Evolutionary conservation across 2,113 vertebrate genomes (phyloP).

Genomic region (Neogobius melanostomus): DNA sequence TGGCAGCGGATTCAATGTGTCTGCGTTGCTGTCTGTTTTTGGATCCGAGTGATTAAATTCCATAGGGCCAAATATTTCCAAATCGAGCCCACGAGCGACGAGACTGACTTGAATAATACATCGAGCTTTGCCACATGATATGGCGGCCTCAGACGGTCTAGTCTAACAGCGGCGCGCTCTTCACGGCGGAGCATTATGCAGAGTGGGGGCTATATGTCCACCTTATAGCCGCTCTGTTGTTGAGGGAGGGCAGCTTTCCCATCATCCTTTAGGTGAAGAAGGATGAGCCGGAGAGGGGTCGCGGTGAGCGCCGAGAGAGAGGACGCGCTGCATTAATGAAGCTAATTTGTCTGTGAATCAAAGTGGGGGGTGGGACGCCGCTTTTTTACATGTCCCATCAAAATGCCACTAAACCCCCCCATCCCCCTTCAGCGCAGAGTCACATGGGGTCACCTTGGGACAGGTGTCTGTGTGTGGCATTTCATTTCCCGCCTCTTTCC

Average conservation of each 20-base stretch:
- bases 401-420: slow-evolving; percentile 63
- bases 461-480: slow-evolving; percentile 43
- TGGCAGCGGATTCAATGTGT: slow-evolving; percentile 50
- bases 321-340: slow-evolving; percentile 65
- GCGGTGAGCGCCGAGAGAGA: slow-evolving; percentile 44
- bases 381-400: slow-evolving; percentile 69
- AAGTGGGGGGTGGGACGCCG: slow-evolving; percentile 50
- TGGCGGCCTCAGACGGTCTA: slow-evolving; percentile 32
- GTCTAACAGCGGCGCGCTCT: slow-evolving; percentile 32
- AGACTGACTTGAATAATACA: slow-evolving; percentile 67
- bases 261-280: slow-evolving; percentile 65
- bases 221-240: slow-evolving; percentile 40
- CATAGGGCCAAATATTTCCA: slow-evolving; percentile 59
- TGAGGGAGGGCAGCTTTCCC: slow-evolving; percentile 55
- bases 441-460: slow-evolving; percentile 68
- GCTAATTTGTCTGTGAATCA: slow-evolving; percentile 71
- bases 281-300: slow-evolving; percentile 52
- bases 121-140: slow-evolving; percentile 59
- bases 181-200: slow-evolving; percentile 53
- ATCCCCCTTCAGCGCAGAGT: slow-evolving; percentile 44
- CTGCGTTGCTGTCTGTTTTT: slow-evolving; percentile 56
- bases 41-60: slow-evolving; percentile 60
- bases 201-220: slow-evolving; percentile 29
- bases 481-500: slow-evolving; percentile 15
- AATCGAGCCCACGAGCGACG: slow-evolving; percentile 47